Evolutionary conservation across 2,113 vertebrate genomes (phyloP).

Genomic region (Egretta garzetta): DNA sequence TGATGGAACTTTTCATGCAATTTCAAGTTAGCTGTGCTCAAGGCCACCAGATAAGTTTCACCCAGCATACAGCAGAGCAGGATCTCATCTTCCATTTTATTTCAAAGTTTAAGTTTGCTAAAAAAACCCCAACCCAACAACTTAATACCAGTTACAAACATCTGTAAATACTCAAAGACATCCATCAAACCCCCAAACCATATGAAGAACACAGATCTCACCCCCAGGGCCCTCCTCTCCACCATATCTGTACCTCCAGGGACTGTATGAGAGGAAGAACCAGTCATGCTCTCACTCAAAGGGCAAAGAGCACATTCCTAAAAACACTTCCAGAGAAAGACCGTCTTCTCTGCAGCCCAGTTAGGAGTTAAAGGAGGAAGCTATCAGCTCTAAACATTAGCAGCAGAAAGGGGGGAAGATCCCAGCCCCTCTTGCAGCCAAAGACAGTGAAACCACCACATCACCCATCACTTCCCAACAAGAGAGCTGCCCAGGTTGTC

Average conservation of each 20-base stretch:
- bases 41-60: neutral
- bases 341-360: neutral
- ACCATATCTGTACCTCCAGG: neutral
- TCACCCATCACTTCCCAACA: neutral
- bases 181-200: neutral
- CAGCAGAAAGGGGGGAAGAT: neutral
- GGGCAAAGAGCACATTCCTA: neutral
- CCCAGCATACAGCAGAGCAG: neutral
- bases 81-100: constrained; percentile 17
- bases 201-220: accelerated
- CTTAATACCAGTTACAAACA: neutral
- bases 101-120: neutral
- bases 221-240: neutral
- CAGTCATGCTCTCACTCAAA: neutral
- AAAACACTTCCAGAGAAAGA: neutral
- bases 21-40: too few relatives aligned
- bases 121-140: neutral
- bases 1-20: accelerated
- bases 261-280: neutral
- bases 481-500: neutral
- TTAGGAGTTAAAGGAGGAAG: neutral
- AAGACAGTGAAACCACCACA: neutral
- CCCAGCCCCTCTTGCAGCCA: neutral
- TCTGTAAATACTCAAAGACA: neutral
- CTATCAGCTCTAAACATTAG: accelerated